These are phyloP conservation scores for Chrysotoxum bicinctum DNA, from an alignment of 2,888 invertebrate genomes.

Conservation along the genomic window DNA sequence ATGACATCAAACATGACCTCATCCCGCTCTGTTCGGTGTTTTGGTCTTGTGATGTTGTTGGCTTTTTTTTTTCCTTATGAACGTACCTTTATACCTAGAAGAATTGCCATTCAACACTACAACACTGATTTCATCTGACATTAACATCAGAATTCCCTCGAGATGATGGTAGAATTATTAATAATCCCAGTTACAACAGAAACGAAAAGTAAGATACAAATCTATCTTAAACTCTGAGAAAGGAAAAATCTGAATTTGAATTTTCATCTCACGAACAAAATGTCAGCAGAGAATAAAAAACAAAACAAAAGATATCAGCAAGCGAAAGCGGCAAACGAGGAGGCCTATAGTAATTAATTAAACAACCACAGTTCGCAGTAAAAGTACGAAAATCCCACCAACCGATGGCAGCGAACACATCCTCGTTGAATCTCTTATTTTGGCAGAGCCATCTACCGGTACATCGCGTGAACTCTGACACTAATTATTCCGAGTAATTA, in stretches of 20 bases:
- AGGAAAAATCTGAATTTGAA: conserved; percentile 45
- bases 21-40: conserved; percentile 37
- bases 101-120: conserved; percentile 43
- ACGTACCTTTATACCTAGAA: not conserved
- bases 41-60: not conserved
- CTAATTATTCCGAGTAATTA: conserved; percentile 72
- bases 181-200: conserved; percentile 45
- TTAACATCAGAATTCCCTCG: conserved; percentile 43
- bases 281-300: conserved; percentile 32
- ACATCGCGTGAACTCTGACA: conserved; percentile 61
- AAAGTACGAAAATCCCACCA: conserved; percentile 17
- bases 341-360: conserved; percentile 59
- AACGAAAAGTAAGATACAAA: conserved; percentile 45
- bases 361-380: conserved; percentile 28
- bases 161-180: conserved; percentile 63
- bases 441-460: conserved; percentile 39
- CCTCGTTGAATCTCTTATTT: conserved; percentile 33
- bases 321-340: conserved; percentile 57
- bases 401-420: conserved; percentile 11
- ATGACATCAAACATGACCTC: conserved; percentile 63
- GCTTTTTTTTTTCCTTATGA: not conserved
- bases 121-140: conserved; percentile 48
- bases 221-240: conserved; percentile 31
- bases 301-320: not conserved
- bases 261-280: conserved; percentile 61